phyloP scores from a whole-genome alignment of 2,888 invertebrate genomes.

The Uloborus plumipes region DNA sequence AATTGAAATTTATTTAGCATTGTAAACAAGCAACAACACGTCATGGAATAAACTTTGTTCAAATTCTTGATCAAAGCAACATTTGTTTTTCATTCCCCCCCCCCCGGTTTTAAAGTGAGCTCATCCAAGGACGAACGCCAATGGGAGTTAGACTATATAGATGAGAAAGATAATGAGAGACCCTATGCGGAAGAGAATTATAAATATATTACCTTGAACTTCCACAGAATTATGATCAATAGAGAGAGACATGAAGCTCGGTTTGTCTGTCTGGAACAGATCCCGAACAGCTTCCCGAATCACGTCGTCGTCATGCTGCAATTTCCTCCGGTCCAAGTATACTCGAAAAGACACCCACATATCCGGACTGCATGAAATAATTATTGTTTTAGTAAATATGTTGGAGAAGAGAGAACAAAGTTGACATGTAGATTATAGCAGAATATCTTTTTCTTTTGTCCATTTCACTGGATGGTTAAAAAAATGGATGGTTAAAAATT shows the following conservation, averaged over 20 bases:
- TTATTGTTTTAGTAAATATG: conserved; percentile 11
- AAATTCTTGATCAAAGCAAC: too few relatives aligned
- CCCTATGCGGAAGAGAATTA: too few relatives aligned
- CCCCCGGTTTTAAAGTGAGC: too few relatives aligned
- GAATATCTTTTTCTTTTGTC: neutral
- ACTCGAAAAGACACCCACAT: conserved; percentile 83
- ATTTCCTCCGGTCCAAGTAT: conserved; percentile 84
- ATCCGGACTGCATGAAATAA: conserved; percentile 70
- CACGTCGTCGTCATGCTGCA: conserved; percentile 76
- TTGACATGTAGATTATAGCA: neutral
- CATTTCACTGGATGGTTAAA: too few relatives aligned
- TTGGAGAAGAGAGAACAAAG: neutral
- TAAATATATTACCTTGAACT: conserved; percentile 31
- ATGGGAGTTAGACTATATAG: too few relatives aligned
- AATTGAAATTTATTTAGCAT: too few relatives aligned
- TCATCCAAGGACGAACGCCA: too few relatives aligned
- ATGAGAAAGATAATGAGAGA: too few relatives aligned
- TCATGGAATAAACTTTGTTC: too few relatives aligned
- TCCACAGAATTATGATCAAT: conserved; percentile 45
- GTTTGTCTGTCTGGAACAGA: conserved; percentile 18
- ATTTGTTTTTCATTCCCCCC: too few relatives aligned
- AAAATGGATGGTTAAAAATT: too few relatives aligned
- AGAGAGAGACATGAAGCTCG: conserved; percentile 26
- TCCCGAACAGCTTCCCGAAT: conserved; percentile 6
- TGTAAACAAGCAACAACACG: too few relatives aligned